A percentile compares a stretch with the other conserved stretches of the same genome.
Evolutionary conservation across 2,113 vertebrate species (phyloP).

Genomic region (Sinocyclocheilus rhinocerous): DNA sequence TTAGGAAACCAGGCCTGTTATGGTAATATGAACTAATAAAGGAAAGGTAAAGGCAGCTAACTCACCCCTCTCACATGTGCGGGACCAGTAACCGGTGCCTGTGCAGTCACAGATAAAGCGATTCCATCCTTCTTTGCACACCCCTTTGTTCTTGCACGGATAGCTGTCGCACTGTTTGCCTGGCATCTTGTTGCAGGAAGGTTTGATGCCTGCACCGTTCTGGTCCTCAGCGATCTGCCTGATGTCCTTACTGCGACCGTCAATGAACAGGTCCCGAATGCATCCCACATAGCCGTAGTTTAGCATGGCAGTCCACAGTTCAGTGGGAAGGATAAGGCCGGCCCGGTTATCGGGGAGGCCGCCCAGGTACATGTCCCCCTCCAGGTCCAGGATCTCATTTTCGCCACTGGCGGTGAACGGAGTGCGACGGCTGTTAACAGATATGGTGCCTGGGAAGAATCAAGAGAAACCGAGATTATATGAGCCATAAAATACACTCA

Average conservation of each 20-base stretch:
- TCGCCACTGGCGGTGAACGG: conserved; percentile 97
- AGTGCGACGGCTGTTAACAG: conserved; percentile 94
- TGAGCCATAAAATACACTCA: too few species aligned
- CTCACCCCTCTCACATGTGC: conserved; percentile 95
- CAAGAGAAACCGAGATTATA: not conserved
- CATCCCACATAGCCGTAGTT: conserved; percentile 98
- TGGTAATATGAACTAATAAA: not conserved
- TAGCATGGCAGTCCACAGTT: conserved; percentile 98
- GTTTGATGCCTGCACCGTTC: conserved; percentile 94
- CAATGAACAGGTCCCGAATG: conserved; percentile 94
- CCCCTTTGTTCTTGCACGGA: conserved; percentile 92
- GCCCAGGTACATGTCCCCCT: conserved; percentile 96
- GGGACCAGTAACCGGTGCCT: conserved; percentile 92
- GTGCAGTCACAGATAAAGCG: conserved; percentile 98
- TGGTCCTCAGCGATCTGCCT: conserved; percentile 93
- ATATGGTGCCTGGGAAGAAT: conserved; percentile 87
- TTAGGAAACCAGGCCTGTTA: not conserved
- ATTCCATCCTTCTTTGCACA: conserved; percentile 98
- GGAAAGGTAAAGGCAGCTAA: not conserved
- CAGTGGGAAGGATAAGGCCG: conserved; percentile 92
- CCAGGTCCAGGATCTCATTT: conserved; percentile 95
- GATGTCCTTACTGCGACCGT: conserved; percentile 96
- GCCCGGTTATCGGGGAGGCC: conserved; percentile 90
- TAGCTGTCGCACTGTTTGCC: conserved; percentile 95
- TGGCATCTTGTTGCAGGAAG: conserved; percentile 86